Base-by-base conservation (phyloP, 64 coral and sea anemone genomes). In the Dendrophyllia cribrosa region DNA sequence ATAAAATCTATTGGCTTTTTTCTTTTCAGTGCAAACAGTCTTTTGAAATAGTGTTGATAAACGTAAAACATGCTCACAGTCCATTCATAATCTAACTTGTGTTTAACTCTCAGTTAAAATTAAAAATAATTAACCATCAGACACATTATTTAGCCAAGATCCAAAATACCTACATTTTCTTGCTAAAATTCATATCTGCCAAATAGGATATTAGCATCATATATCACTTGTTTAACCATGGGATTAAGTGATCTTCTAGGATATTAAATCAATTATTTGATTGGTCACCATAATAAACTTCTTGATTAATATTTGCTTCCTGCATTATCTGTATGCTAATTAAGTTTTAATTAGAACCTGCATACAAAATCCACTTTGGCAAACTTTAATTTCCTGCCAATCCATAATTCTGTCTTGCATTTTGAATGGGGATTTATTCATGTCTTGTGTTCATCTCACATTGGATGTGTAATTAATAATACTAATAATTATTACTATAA, bases 331-430 rank as follows among this genome's bases (percentile, higher is more conserved):
- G 77, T 3, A 59, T 15, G 52, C 6, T 59, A 79, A 79, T 56
- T 60, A 9, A 10, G n/a, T 22, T 79, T 79, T 59, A 58, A 60
- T 79, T 61, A 79, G 77, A 17, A 26, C 11, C n/a, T 22, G 55
- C 21, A 43, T 60, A 56, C 59, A 59, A 23, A 59, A 59, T 15
- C 12, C 52, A 58, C 5, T 14, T 14, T 43, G 4, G 53, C 56
- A 79, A 79, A 79, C 52, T 79, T 79, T 79, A 12, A 79, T 79
- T 79, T 79, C 77, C 77, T 60, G 52, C 22, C 20, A 8, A 59
- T 59, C 23, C 4, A 43, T 24, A 59, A 59, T 60, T 56, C 61
- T 59, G 23, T 16, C 5, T 26, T 23, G 21, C 2, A 49, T 43
- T 23, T 60, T 43, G n/a, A 79, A 59, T 17, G 25, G n/a, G n/a